A percentile compares a stretch with the other conserved stretches of the same genome.
Conservation (phyloP, 1,140 invertebrate species). For the Octopus bimaculoides region DNA sequence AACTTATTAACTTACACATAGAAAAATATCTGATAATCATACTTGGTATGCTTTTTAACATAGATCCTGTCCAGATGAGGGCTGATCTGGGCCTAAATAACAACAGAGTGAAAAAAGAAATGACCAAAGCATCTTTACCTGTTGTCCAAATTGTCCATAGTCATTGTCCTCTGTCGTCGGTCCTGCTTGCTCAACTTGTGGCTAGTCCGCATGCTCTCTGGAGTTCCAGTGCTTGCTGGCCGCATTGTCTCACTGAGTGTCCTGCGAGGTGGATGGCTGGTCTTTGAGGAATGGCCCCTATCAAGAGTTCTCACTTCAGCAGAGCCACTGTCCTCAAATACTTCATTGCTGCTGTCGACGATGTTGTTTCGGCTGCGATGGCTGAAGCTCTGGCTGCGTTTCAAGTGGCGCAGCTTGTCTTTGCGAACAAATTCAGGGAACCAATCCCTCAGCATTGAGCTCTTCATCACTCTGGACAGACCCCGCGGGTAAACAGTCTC, state of each 20-base stretch:
- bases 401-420: background rate
- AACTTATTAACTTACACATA: too few species aligned
- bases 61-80: too few species aligned
- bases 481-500: background rate
- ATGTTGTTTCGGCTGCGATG: background rate
- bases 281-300: background rate
- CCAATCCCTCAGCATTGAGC: background rate
- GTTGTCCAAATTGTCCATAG: background rate
- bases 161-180: background rate
- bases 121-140: background rate
- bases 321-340: background rate
- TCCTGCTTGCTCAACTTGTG: background rate
- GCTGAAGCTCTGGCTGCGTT: background rate
- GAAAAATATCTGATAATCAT: too few species aligned
- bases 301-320: background rate
- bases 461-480: background rate
- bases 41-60: too few species aligned
- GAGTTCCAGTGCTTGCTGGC: background rate
- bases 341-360: background rate
- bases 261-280: background rate
- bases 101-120: too few species aligned
- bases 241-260: background rate
- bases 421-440: background rate
- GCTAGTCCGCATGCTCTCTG: background rate
- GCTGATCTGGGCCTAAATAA: too few species aligned